These are phyloP conservation scores for Brevipalpus yothersi DNA, from an alignment of 1,140 invertebrate genomes.

Conservation along the genomic window DNA sequence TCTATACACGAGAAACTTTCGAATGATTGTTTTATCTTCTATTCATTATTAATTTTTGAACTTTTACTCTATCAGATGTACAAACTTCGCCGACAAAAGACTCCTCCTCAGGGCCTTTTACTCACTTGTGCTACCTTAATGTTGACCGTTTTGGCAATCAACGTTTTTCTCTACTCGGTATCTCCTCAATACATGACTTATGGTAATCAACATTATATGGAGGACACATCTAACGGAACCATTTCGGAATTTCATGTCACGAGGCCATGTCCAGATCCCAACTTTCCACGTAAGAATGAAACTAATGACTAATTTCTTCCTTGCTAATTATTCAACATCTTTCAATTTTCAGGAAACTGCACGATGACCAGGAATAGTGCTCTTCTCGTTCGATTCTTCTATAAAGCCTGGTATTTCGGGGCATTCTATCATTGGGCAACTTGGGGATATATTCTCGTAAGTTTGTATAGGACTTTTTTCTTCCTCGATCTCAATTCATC, in stretches of 20 bases:
- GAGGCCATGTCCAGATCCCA: neutral
- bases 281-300: neutral
- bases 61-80: slow-evolving; percentile 18
- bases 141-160: slow-evolving; percentile 22
- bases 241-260: neutral
- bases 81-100: slow-evolving; percentile 19
- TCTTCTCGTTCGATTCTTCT: slow-evolving; percentile 22
- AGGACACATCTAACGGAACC: neutral
- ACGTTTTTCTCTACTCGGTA: slow-evolving; percentile 22
- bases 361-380: slow-evolving; percentile 19
- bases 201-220: slow-evolving; percentile 21
- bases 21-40: neutral
- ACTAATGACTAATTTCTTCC: too few relatives aligned
- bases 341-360: slow-evolving; percentile 17
- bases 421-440: slow-evolving; percentile 22
- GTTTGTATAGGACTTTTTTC: slow-evolving; percentile 3
- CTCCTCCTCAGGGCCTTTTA: slow-evolving; percentile 22
- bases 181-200: slow-evolving; percentile 24
- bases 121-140: slow-evolving; percentile 23
- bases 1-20: neutral
- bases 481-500: neutral
- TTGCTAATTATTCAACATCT: neutral
- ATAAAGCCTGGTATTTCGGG: slow-evolving; percentile 25
- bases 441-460: slow-evolving; percentile 21
- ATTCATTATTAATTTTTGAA: neutral